A percentile compares a stretch with the other conserved stretches of the same genome.
These are phyloP conservation scores for Cepaea hortensis DNA, from an alignment of 2,888 invertebrate genomes.

Conservation along the genomic window DNA sequence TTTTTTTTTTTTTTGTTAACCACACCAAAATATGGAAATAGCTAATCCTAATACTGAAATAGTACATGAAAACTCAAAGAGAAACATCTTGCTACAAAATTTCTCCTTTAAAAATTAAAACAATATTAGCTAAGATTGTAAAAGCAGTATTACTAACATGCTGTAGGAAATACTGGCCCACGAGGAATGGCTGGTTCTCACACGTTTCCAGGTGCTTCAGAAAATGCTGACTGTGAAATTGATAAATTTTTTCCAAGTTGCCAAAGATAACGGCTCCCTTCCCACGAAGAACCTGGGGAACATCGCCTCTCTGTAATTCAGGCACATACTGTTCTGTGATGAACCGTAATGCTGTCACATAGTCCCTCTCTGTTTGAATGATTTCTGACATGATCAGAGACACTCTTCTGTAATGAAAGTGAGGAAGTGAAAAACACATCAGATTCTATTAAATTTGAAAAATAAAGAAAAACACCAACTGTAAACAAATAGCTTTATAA, in stretches of 20 bases:
- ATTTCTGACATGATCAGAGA: slow-evolving; percentile 91
- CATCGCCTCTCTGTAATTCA: slow-evolving; percentile 88
- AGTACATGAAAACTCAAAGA: too few species aligned
- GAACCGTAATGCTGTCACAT: slow-evolving; percentile 91
- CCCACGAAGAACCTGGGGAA: slow-evolving; percentile 89
- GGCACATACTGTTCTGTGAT: slow-evolving; percentile 95
- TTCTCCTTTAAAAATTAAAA: background rate
- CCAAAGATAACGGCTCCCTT: slow-evolving; percentile 94
- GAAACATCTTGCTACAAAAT: background rate
- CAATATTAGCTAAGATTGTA: background rate
- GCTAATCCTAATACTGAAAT: too few species aligned
- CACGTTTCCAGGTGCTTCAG: slow-evolving; percentile 84
- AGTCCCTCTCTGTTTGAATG: slow-evolving; percentile 95
- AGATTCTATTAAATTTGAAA: too few species aligned
- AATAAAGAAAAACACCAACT: too few species aligned
- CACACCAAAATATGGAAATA: too few species aligned
- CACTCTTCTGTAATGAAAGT: slow-evolving; percentile 77
- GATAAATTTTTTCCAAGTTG: slow-evolving; percentile 94
- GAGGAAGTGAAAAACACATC: background rate
- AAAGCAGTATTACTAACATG: slow-evolving; percentile 80
- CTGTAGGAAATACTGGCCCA: slow-evolving; percentile 86
- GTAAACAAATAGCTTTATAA: too few species aligned
- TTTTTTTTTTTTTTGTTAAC: too few species aligned
- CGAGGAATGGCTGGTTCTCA: slow-evolving; percentile 84
- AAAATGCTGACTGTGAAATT: slow-evolving; percentile 90